Evolutionary conservation across 2,888 invertebrate species (phyloP).

Genomic region (Stenodema calcarata): DNA sequence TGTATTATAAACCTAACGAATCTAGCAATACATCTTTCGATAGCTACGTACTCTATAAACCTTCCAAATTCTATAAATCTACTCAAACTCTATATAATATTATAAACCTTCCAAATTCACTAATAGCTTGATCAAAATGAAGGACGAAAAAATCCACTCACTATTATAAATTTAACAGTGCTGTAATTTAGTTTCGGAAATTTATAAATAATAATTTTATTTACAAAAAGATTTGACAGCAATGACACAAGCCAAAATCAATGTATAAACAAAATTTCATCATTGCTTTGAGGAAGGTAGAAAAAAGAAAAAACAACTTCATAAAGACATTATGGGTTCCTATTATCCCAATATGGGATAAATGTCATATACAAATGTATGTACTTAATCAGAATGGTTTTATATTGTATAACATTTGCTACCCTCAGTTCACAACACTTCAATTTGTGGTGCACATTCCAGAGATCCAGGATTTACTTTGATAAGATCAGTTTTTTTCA

Average conservation of each 20-base stretch:
- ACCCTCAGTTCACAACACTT: constrained; percentile 38
- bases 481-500: constrained; percentile 11
- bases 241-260: constrained; percentile 49
- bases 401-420: constrained; percentile 27
- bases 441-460: constrained; percentile 1
- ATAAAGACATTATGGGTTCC: constrained; percentile 42
- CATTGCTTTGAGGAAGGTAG: constrained; percentile 30
- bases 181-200: constrained; percentile 46
- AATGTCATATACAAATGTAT: constrained; percentile 51
- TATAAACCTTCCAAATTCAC: no score
- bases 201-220: constrained; percentile 55
- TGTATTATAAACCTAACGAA: no score
- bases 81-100: no score
- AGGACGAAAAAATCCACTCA: neutral
- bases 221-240: constrained; percentile 54
- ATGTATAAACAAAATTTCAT: constrained; percentile 42
- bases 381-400: constrained; percentile 35
- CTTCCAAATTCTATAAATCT: no score
- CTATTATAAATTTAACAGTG: constrained; percentile 43
- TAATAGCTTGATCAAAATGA: neutral
- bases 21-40: no score
- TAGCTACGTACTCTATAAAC: no score
- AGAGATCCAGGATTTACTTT: neutral
- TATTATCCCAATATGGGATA: constrained; percentile 55
- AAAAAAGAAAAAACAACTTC: constrained; percentile 22